Base-by-base conservation (phyloP, 2,797 vertebrate species). In the Myoxocephalus aenaeus region DNA sequence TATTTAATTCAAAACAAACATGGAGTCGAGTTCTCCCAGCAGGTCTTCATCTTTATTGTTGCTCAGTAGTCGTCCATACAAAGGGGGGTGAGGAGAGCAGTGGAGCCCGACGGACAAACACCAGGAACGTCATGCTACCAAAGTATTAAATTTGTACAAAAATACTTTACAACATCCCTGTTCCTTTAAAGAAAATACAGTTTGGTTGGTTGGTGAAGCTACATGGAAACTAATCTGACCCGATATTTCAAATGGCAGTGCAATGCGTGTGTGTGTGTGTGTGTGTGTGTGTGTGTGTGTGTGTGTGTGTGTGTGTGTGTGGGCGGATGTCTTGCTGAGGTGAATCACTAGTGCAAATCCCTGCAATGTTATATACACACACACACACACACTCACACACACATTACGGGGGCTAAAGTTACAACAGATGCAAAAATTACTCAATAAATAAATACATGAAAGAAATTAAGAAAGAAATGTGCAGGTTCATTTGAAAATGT, bases 91-190 rank as follows among this genome's bases (percentile, higher is more conserved):
- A 77, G 89, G 57, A 79, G 85, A 83, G 84, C 83, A 86, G 89
- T 90, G 89, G 86, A 90, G 86, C 84, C 91, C 86, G n/a, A 90
- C 87, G 91, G 96, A 97, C 97, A 97, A 95, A 96, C 96, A 99
- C 95, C 93, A 98, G 97, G 97, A 98, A 98, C 97, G 96, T 96
- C 98, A 99, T 99, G 98, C 98, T 99, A 98, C 98, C 98, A 99
- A 99, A 99, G 98, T 99, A 99, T 97, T 99, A 99, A 99, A 99
- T 99, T 99, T 98, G 97, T 99, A 99, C 98, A 99, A 99, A 99
- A 99, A 99, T 99, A 99, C 97, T 99, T 99, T 99, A 98, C 97
- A 94, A 91, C 97, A 97, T 97, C 97, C 97, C 96, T 96, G 96
- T 97, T 98, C 96, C 97, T 96, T 96, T 96, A 99, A 99, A 98